Evolutionary conservation across 2,797 vertebrate species (phyloP).

Genomic region (Sebastes vulpes): DNA sequence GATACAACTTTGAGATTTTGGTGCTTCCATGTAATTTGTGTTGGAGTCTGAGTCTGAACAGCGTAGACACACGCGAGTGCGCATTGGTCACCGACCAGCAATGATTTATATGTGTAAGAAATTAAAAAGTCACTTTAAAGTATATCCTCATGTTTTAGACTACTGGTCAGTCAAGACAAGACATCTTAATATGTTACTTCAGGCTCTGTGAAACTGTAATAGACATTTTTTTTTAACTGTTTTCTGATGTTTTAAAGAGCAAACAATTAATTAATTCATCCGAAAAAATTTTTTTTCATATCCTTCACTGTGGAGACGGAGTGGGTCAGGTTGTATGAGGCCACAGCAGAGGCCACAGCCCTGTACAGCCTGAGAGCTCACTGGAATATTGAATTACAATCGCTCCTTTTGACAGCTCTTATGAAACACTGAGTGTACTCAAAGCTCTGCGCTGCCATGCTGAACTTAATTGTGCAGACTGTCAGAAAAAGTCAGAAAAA

Average conservation of each 20-base stretch:
- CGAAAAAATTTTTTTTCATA: not conserved
- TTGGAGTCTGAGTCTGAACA: too few relatives aligned
- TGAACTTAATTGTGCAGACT: not conserved
- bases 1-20: too few relatives aligned
- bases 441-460: not conserved
- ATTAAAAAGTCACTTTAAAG: not conserved
- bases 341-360: not conserved
- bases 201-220: not conserved
- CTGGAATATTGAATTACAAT: not conserved
- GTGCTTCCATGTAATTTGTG: too few relatives aligned
- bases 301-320: not conserved
- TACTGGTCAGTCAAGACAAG: not conserved
- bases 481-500: not conserved
- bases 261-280: not conserved
- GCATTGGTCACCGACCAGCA: too few relatives aligned
- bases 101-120: too few relatives aligned
- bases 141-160: not conserved
- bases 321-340: not conserved
- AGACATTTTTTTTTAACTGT: not conserved
- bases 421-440: not conserved
- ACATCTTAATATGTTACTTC: not conserved
- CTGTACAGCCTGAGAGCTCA: not conserved
- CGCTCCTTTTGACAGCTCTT: not conserved
- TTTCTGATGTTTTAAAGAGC: not conserved
- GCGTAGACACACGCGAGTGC: too few relatives aligned